These are phyloP conservation scores for Caenorhabditis uteleia DNA, from an alignment of 2,888 invertebrate species.

Conservation along the genomic window DNA sequence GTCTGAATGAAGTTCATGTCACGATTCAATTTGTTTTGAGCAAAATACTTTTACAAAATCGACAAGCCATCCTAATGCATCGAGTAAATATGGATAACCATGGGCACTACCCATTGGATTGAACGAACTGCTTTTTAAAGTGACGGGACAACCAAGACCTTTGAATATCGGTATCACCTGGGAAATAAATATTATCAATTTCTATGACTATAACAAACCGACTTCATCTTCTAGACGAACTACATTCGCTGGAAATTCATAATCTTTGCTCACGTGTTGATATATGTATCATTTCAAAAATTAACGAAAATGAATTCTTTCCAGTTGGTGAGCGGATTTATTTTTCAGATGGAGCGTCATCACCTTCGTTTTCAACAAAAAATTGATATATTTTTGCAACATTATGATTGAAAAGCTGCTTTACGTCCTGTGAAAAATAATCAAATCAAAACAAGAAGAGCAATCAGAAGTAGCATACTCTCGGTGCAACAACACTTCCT, in stretches of 20 bases:
- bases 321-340: slow-evolving; percentile 11
- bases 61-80: slow-evolving; percentile 22
- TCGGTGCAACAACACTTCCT: slow-evolving; percentile 1
- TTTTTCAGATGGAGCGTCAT: slow-evolving; percentile 12
- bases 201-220: not conserved
- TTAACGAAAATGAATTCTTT: slow-evolving; percentile 4
- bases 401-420: not conserved
- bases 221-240: slow-evolving; percentile 15
- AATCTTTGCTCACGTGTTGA: slow-evolving; percentile 25
- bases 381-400: slow-evolving; percentile 17
- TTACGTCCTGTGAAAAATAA: slow-evolving; percentile 5
- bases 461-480: not conserved
- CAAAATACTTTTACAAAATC: slow-evolving; percentile 12
- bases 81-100: slow-evolving; percentile 27
- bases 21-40: not conserved
- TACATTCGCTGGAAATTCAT: slow-evolving; percentile 7
- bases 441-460: not conserved
- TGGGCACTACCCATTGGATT: slow-evolving; percentile 17
- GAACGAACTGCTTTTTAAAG: slow-evolving; percentile 20
- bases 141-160: slow-evolving; percentile 11
- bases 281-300: slow-evolving; percentile 23
- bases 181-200: not conserved
- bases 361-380: slow-evolving; percentile 8
- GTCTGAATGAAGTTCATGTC: slow-evolving; percentile 8
- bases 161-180: slow-evolving; percentile 16